Percentiles rank a stretch among this genome's conserved stretches.
Evolutionary conservation across 2,113 vertebrate species (phyloP).

Genomic region (Scomber japonicus): DNA sequence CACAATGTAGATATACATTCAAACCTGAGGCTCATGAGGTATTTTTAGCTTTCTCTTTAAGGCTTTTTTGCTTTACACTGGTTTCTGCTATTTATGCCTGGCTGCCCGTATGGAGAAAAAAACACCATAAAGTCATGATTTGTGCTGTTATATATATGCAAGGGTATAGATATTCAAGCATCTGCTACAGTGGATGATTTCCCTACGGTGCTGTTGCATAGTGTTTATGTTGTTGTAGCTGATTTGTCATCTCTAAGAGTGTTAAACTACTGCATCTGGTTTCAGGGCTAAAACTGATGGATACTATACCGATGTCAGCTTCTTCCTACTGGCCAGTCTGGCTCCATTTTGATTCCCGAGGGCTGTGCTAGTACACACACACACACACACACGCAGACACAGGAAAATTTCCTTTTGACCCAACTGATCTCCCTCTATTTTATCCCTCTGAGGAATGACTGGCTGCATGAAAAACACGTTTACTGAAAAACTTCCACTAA

Average conservation of each 20-base stretch:
- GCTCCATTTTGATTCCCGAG: conserved; percentile 58
- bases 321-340: conserved; percentile 50
- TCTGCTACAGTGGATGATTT: conserved; percentile 26
- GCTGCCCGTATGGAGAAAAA: neutral
- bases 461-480: conserved; percentile 30
- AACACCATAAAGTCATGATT: conserved; percentile 13
- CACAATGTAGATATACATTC: conserved; percentile 31
- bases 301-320: conserved; percentile 64
- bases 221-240: conserved; percentile 44
- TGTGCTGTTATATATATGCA: neutral
- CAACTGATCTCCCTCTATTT: conserved; percentile 54
- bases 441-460: conserved; percentile 37
- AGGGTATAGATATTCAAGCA: neutral
- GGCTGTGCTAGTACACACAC: conserved; percentile 46
- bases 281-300: conserved; percentile 43
- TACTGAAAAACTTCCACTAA: conserved; percentile 36
- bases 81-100: conserved; percentile 21
- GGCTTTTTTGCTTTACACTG: conserved; percentile 11
- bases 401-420: conserved; percentile 42
- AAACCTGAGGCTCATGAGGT: conserved; percentile 30
- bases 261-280: conserved; percentile 60
- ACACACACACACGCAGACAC: neutral
- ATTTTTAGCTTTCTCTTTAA: neutral
- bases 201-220: conserved; percentile 25
- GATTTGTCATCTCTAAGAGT: conserved; percentile 48